These are phyloP conservation scores for Zonitis immaculata DNA, from an alignment of 2,888 invertebrate genomes.

Conservation along the genomic window DNA sequence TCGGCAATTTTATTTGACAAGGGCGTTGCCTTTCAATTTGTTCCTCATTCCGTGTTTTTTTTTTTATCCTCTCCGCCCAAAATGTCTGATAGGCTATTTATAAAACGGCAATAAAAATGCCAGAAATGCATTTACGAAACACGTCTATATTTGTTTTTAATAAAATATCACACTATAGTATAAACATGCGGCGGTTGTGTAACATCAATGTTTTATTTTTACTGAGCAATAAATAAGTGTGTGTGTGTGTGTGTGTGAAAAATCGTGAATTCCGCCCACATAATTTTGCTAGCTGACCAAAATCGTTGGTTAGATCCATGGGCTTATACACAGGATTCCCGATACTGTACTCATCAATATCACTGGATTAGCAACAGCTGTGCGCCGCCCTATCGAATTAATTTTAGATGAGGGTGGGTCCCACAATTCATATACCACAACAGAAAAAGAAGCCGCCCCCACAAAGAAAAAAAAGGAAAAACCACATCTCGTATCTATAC, in stretches of 20 bases:
- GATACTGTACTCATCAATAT: constrained; percentile 15
- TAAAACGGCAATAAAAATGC: neutral
- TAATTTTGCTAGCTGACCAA: constrained; percentile 7
- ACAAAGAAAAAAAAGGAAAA: neutral
- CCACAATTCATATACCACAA: neutral
- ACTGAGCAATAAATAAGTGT: constrained; percentile 14
- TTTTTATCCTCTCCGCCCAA: too few species aligned
- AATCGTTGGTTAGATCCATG: constrained; percentile 1
- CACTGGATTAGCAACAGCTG: constrained; percentile 15
- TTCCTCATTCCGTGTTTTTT: neutral
- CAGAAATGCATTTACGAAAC: neutral
- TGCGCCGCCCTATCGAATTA: constrained; percentile 17
- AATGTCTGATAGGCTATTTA: neutral
- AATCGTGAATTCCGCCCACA: constrained; percentile 10
- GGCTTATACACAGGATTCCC: neutral
- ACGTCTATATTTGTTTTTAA: neutral
- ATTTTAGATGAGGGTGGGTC: constrained; percentile 12
- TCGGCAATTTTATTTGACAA: neutral
- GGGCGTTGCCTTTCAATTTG: neutral
- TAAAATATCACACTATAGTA: neutral
- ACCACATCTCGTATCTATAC: neutral
- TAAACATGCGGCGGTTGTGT: too few species aligned
- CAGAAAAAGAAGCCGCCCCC: neutral
- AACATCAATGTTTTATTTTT: constrained; percentile 16
- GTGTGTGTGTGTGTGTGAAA: neutral